Evolutionary conservation across 2,797 vertebrate species (phyloP).

Genomic region (Microcaecilia unicolor): DNA sequence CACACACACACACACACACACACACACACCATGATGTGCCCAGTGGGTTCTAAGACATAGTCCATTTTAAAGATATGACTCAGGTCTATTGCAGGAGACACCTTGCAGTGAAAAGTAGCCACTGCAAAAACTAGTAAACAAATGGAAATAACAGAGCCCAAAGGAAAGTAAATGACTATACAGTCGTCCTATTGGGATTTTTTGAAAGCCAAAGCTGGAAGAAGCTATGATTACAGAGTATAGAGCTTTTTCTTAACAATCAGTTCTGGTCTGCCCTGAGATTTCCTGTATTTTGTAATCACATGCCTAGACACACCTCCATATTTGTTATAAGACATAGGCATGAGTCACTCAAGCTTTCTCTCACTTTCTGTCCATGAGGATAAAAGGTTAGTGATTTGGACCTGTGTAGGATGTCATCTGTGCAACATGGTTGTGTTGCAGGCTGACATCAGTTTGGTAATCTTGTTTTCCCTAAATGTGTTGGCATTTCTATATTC

Average conservation of each 20-base stretch:
- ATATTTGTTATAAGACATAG: slow-evolving; percentile 34
- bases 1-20: not conserved
- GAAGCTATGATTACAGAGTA: slow-evolving; percentile 9
- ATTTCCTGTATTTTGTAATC: slow-evolving; percentile 27
- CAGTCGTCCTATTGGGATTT: slow-evolving; percentile 19
- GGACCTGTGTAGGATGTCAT: slow-evolving; percentile 27
- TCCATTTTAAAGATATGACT: slow-evolving; percentile 13
- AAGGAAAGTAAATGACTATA: slow-evolving; percentile 20
- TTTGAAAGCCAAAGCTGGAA: slow-evolving; percentile 16
- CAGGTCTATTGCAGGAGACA: slow-evolving; percentile 33
- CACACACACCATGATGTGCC: slow-evolving; percentile 17
- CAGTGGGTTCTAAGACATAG: slow-evolving; percentile 18
- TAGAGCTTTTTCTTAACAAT: slow-evolving; percentile 6
- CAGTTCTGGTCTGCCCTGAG: slow-evolving; percentile 20
- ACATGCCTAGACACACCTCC: slow-evolving; percentile 17
- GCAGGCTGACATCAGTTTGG: slow-evolving; percentile 23
- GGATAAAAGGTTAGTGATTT: too few species aligned
- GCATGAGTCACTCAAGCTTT: too few species aligned
- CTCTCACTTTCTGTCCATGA: too few species aligned
- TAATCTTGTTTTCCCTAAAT: slow-evolving; percentile 33
- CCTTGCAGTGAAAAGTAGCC: slow-evolving; percentile 22
- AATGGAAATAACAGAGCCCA: slow-evolving; percentile 29
- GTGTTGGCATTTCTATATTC: slow-evolving; percentile 21
- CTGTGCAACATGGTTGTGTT: slow-evolving; percentile 12
- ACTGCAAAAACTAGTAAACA: slow-evolving; percentile 26